phyloP scores from a whole-genome alignment of 1,140 invertebrate species.

The Diplogasteroides magnus region DNA sequence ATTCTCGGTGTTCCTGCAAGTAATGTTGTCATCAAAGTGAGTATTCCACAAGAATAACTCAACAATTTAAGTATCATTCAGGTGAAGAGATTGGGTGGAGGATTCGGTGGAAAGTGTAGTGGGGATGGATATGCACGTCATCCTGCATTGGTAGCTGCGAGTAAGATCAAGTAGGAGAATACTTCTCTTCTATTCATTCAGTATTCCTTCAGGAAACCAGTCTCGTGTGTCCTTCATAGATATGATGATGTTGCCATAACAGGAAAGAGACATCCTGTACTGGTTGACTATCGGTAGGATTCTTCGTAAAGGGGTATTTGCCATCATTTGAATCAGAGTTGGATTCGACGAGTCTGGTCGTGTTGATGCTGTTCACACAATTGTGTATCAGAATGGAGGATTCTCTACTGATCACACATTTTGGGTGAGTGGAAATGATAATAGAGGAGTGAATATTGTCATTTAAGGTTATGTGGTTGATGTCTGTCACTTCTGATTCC shows the following conservation, averaged over 20 bases:
- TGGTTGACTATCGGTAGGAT: slow-evolving; percentile 28
- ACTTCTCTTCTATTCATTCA: too few relatives aligned
- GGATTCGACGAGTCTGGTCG: slow-evolving; percentile 25
- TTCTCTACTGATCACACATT: slow-evolving; percentile 20
- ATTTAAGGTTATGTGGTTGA: slow-evolving; percentile 17
- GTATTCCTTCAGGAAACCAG: slow-evolving; percentile 8
- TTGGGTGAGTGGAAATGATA: slow-evolving; percentile 19
- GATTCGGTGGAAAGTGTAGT: slow-evolving; percentile 31
- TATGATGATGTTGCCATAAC: slow-evolving; percentile 33
- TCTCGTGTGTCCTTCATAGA: slow-evolving; percentile 16
- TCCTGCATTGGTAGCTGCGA: slow-evolving; percentile 22
- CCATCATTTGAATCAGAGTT: slow-evolving; percentile 13
- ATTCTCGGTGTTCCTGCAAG: slow-evolving; percentile 25
- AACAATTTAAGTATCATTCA: not conserved
- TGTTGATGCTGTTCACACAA: slow-evolving; percentile 21
- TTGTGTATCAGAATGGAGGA: slow-evolving; percentile 25
- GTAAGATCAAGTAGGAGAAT: slow-evolving; percentile 16
- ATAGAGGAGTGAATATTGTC: not conserved
- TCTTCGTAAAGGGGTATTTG: not conserved
- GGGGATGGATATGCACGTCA: not conserved
- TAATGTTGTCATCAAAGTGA: slow-evolving; percentile 35
- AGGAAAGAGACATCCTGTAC: slow-evolving; percentile 32
- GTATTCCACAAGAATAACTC: not conserved
- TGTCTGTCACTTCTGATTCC: slow-evolving; percentile 32
- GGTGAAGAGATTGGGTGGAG: slow-evolving; percentile 30